Percentiles rank a stretch among this genome's conserved stretches.
Evolutionary conservation across 2,797 vertebrate species (phyloP).

Genomic region (Sciurus carolinensis): DNA sequence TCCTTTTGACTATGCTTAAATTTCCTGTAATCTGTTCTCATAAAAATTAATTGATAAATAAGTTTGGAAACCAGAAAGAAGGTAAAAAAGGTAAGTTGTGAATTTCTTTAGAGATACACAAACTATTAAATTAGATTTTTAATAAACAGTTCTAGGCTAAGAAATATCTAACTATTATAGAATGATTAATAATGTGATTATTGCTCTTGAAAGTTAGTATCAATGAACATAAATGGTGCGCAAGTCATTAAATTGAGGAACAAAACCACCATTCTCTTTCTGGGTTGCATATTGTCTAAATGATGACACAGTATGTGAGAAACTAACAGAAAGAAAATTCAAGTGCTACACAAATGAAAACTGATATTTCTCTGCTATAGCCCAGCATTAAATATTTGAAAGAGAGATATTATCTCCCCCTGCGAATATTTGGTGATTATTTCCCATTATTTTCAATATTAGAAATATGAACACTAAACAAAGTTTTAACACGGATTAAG

Average conservation of each 20-base stretch:
- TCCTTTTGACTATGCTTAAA: slow-evolving; percentile 78
- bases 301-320: neutral
- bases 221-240: slow-evolving; percentile 11
- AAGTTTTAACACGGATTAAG: slow-evolving; percentile 76
- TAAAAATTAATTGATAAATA: slow-evolving; percentile 86
- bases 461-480: slow-evolving; percentile 64
- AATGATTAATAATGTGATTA: slow-evolving; percentile 68
- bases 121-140: slow-evolving; percentile 83
- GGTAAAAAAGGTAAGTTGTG: slow-evolving; percentile 86
- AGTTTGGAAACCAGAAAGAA: slow-evolving; percentile 86
- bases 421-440: slow-evolving; percentile 41
- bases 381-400: slow-evolving; percentile 29
- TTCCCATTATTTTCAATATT: slow-evolving; percentile 68
- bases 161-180: slow-evolving; percentile 82
- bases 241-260: neutral
- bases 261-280: neutral
- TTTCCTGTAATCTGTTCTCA: slow-evolving; percentile 86
- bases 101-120: slow-evolving; percentile 87
- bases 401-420: neutral
- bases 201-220: slow-evolving; percentile 37
- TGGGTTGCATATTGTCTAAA: neutral
- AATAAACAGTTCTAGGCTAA: slow-evolving; percentile 71
- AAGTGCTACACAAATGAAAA: neutral
- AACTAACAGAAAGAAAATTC: slow-evolving; percentile 52
- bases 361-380: neutral